Conservation (phyloP, 1,140 invertebrate species). For the Mesaphorura yosii region DNA sequence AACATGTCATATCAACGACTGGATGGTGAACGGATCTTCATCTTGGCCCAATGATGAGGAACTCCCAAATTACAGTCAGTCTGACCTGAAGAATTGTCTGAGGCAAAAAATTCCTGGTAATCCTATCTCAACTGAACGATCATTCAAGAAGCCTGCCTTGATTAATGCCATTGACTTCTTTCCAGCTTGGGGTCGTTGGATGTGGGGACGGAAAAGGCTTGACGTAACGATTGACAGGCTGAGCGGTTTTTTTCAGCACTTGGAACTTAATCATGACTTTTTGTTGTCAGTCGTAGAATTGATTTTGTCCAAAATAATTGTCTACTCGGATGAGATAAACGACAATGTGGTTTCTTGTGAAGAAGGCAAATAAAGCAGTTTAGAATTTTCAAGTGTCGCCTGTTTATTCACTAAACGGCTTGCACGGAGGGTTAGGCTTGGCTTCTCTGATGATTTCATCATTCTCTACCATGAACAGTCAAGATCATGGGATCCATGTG, state of each 20-base stretch:
- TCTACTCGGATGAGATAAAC: background rate
- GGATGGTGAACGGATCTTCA: constrained; percentile 1
- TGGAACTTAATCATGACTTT: constrained; percentile 22
- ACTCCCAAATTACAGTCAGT: constrained; percentile 6
- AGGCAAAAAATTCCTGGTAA: constrained; percentile 27
- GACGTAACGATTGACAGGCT: constrained; percentile 28
- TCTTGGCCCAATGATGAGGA: constrained; percentile 3
- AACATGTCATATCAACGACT: constrained; percentile 9
- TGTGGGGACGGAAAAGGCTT: constrained; percentile 26
- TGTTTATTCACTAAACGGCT: too few species aligned
- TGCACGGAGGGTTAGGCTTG: too few species aligned
- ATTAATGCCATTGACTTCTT: background rate
- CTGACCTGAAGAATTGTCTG: constrained; percentile 20
- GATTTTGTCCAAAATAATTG: constrained; percentile 25
- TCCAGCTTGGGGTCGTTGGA: constrained; percentile 28
- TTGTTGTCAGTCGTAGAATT: constrained; percentile 21
- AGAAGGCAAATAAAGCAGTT: too few species aligned
- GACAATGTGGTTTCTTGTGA: too few species aligned
- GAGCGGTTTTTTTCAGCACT: constrained; percentile 24
- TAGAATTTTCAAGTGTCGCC: too few species aligned
- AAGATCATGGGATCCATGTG: too few species aligned
- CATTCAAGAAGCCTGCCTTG: background rate
- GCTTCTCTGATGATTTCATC: too few species aligned
- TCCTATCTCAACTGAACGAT: background rate
- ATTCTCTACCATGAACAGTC: too few species aligned